Conservation (phyloP, 1,140 invertebrate genomes). For the Rhynchophorus ferrugineus region DNA sequence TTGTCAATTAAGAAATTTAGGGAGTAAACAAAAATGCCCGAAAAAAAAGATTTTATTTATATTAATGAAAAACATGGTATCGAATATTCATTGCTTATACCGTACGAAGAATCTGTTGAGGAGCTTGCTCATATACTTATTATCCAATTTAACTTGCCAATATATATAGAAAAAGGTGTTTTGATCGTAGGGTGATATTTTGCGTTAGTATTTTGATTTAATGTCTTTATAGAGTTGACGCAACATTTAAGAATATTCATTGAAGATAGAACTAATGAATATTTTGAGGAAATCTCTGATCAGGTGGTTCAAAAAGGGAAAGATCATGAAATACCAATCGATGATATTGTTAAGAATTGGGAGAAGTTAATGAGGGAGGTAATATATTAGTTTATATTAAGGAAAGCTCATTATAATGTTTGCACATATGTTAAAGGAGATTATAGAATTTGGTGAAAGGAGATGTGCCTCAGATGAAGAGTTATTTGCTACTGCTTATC, state of each 20-base stretch:
- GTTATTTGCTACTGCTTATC: conserved; percentile 75
- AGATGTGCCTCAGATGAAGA: conserved; percentile 68
- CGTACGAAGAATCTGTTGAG: conserved; percentile 38
- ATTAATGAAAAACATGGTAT: conserved; percentile 13
- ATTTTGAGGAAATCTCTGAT: conserved; percentile 45
- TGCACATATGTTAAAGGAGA: conserved; percentile 49
- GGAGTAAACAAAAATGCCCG: no score
- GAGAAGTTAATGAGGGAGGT: conserved; percentile 62
- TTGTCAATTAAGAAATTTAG: no score
- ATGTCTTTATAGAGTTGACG: conserved; percentile 36
- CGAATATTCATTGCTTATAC: conserved; percentile 28
- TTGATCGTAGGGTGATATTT: conserved; percentile 10
- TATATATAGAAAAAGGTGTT: conserved; percentile 42
- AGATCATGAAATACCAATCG: conserved; percentile 51
- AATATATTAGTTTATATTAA: conserved; percentile 22
- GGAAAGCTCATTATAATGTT: not conserved
- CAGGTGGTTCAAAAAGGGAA: conserved; percentile 45
- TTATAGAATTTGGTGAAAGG: conserved; percentile 57
- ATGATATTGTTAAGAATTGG: conserved; percentile 60
- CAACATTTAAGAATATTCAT: conserved; percentile 40
- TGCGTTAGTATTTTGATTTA: conserved; percentile 7
- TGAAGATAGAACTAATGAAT: conserved; percentile 45
- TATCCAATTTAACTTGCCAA: conserved; percentile 40
- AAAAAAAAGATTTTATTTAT: conserved; percentile 15
- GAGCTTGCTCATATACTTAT: conserved; percentile 42